A percentile compares a stretch with the other conserved stretches of the same genome.
Conservation (phyloP, 2,113 vertebrate species). For the Blennius ocellaris region DNA sequence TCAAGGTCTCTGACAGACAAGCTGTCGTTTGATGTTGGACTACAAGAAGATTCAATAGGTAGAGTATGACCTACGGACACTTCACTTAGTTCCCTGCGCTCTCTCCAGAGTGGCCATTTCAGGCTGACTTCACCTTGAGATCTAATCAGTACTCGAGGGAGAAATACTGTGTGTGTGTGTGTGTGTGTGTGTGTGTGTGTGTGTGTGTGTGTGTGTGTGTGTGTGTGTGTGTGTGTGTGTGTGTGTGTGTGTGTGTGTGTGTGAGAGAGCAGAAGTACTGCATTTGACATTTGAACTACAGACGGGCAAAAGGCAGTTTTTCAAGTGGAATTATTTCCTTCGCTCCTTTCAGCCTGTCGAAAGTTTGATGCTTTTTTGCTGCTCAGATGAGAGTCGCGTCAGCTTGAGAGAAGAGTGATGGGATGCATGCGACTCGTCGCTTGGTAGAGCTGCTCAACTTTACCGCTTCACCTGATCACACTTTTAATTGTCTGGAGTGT, state of each 20-base stretch:
- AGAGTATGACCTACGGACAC: constrained; percentile 38
- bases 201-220: not conserved
- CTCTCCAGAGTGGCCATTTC: not conserved
- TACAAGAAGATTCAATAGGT: constrained; percentile 94
- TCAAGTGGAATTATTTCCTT: constrained; percentile 36
- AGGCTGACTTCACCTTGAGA: constrained; percentile 28
- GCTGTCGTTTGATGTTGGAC: constrained; percentile 97
- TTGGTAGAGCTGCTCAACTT: not conserved
- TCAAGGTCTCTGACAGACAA: constrained; percentile 97
- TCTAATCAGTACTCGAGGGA: constrained; percentile 14
- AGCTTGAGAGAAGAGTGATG: not conserved
- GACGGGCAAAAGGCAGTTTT: constrained; percentile 19
- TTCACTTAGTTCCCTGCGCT: constrained; percentile 3
- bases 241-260: no score
- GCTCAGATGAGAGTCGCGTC: not conserved
- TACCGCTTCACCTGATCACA: not conserved
- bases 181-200: not conserved
- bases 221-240: not conserved
- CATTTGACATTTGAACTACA: constrained; percentile 14
- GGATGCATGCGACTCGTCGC: not conserved
- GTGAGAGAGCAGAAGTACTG: not conserved
- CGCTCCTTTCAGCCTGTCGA: constrained; percentile 17
- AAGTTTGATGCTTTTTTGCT: constrained; percentile 41
- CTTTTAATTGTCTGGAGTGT: constrained; percentile 3
- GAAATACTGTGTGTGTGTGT: not conserved